phyloP scores from a whole-genome alignment of 2,888 invertebrate genomes.

The Leptopterna dolabrata region DNA sequence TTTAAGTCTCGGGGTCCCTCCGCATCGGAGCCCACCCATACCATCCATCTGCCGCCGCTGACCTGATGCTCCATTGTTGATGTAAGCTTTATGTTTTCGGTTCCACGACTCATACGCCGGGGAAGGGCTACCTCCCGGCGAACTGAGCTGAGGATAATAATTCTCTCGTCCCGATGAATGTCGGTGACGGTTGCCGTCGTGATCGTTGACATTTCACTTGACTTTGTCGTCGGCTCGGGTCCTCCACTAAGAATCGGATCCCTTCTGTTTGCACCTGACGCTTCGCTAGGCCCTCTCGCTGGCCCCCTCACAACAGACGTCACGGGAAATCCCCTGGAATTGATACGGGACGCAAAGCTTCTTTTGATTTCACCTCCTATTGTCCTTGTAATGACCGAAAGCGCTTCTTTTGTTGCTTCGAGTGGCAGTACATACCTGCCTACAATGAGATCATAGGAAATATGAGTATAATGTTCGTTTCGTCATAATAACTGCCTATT shows the following conservation, averaged over 20 bases:
- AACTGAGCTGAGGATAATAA: slow-evolving; percentile 18
- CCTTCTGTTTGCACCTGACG: slow-evolving; percentile 4
- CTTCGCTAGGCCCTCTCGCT: too few species aligned
- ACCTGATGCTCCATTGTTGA: slow-evolving; percentile 19
- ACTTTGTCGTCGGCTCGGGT: background rate
- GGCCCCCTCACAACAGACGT: background rate
- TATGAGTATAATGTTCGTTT: too few species aligned
- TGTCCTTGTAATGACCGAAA: too few species aligned
- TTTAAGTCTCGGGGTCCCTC: background rate
- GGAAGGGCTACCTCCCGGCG: too few species aligned
- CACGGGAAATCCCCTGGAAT: background rate
- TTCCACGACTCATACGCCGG: background rate
- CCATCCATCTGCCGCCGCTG: background rate
- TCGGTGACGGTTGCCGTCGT: background rate
- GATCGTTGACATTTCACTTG: slow-evolving; percentile 34
- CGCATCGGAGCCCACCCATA: background rate
- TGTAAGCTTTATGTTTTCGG: slow-evolving; percentile 13
- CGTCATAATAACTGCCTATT: too few species aligned
- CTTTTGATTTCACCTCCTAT: background rate
- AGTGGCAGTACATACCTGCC: too few species aligned
- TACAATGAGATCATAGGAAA: too few species aligned
- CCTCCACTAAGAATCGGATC: background rate
- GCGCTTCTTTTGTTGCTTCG: too few species aligned
- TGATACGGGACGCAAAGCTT: background rate
- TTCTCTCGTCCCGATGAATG: slow-evolving; percentile 13